These are phyloP conservation scores for Automeris io DNA, from an alignment of 2,888 invertebrate species.

Conservation along the genomic window DNA sequence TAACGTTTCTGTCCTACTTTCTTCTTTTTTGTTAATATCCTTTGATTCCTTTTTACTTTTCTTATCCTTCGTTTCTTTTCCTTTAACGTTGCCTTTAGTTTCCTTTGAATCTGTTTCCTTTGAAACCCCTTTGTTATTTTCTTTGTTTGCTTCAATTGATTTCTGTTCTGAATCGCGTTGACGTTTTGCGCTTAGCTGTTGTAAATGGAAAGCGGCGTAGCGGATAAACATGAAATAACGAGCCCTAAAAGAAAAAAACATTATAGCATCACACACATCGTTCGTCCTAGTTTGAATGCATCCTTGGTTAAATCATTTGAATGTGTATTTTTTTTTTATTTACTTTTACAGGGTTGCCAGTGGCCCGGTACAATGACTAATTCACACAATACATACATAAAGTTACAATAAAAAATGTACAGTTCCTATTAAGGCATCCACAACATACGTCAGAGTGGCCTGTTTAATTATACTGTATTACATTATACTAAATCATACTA, in stretches of 20 bases:
- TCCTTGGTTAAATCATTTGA: too few species aligned
- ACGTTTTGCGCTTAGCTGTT: conserved; percentile 87
- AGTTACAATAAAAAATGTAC: too few species aligned
- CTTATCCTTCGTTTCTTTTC: conserved; percentile 45
- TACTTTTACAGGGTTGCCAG: too few species aligned
- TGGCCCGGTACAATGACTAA: too few species aligned
- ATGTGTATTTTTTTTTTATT: too few species aligned
- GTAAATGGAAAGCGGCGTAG: conserved; percentile 95
- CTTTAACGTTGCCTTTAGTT: conserved; percentile 33
- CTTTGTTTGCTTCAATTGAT: conserved; percentile 60
- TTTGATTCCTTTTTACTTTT: conserved; percentile 38
- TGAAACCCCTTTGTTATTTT: conserved; percentile 41
- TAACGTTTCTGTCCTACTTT: conserved; percentile 23
- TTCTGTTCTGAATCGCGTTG: conserved; percentile 64
- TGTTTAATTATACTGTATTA: too few species aligned
- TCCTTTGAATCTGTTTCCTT: conserved; percentile 43
- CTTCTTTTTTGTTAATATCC: conserved; percentile 36
- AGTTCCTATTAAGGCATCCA: too few species aligned
- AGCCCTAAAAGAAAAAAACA: conserved; percentile 66
- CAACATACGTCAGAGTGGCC: too few species aligned
- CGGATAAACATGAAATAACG: conserved; percentile 98
- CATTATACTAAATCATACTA: too few species aligned
- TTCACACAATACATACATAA: too few species aligned
- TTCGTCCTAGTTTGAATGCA: too few species aligned
- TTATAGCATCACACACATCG: too few species aligned